Base-by-base conservation (phyloP, 2,113 vertebrate species). In the Plecturocebus donacophilus region DNA sequence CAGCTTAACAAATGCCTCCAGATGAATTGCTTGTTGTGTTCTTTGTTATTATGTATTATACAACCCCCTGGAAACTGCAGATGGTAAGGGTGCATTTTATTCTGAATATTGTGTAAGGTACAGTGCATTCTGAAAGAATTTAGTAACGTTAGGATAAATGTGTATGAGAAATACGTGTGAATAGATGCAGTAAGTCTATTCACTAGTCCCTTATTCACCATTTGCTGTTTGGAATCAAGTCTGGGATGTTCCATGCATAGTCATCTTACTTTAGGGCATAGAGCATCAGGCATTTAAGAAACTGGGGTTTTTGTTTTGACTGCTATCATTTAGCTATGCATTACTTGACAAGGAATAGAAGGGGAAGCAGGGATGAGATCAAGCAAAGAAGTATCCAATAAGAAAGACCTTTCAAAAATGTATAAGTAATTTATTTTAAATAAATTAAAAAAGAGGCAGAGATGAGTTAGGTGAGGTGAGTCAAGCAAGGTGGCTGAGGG, bases 21-120 rank as follows among this genome's bases (percentile, higher is more conserved):
- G 95, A 90, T 95, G 56, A 32, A 88, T 93, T 82, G 66, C 54
- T 94, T 95, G 8, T 94, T 97, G 66, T 82, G 54, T 75, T 95
- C 35, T 25, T 87, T 14, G 83, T 96, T 80, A 85, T 88, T 88
- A 45, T 17, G 16, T 49, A 91, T 93, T 80, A 93, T 42, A 79
- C 38, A 86, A 82, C 61, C 25, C 38, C 19, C 64, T 30, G 35
- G 54, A 92, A 93, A 93, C 82, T 71, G 27, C 17, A 85, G 38
- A 52, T 93, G 23, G 54, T 47, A 84, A 92, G 49, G 13, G 4
- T 71, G 42, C 5, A 87, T 40, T 73, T 84, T 61, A 38, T 76
- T 54, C 20, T 19, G 4, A 88, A 45, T 89, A 30, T 81, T 82
- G 8, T 79, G 17, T n/a, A 86, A 91, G 30, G 40, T 35, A 42